phyloP scores from a whole-genome alignment of 2,888 invertebrate species.

The Idaea dimidiata region DNA sequence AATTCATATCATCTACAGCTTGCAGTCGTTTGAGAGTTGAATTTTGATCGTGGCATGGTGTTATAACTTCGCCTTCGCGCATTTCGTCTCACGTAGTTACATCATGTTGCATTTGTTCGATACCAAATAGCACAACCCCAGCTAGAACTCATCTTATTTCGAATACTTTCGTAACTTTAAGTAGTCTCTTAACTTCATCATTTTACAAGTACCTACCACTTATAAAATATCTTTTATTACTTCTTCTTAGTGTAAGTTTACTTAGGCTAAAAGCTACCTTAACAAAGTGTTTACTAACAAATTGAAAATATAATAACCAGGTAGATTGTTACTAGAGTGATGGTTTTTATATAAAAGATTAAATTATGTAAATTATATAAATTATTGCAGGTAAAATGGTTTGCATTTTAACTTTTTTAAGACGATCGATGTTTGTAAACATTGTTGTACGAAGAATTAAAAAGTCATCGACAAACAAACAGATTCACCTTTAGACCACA shows the following conservation, averaged over 20 bases:
- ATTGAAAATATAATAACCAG: conserved; percentile 68
- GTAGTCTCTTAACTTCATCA: conserved; percentile 44
- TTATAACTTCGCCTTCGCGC: conserved; percentile 35
- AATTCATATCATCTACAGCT: background rate
- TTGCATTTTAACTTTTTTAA: conserved; percentile 47
- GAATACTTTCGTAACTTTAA: conserved; percentile 49
- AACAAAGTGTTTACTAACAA: conserved; percentile 72
- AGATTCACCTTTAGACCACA: too few species aligned
- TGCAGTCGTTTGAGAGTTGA: background rate
- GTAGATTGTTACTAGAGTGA: conserved; percentile 80
- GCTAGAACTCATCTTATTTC: conserved; percentile 62
- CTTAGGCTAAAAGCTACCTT: conserved; percentile 73
- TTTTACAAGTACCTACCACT: conserved; percentile 38
- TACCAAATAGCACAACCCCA: conserved; percentile 73
- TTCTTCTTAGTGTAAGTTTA: conserved; percentile 70
- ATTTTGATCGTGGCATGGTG: background rate
- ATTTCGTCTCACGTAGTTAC: conserved; percentile 58
- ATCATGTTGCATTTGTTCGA: conserved; percentile 76
- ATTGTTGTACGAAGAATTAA: conserved; percentile 22
- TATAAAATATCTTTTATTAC: conserved; percentile 60
- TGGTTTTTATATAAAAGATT: conserved; percentile 71
- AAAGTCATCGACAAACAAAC: background rate
- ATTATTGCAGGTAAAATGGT: conserved; percentile 47
- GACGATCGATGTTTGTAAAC: conserved; percentile 49
- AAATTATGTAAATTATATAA: conserved; percentile 50